These are phyloP conservation scores for Artibeus lituratus DNA, from an alignment of 2,797 vertebrate genomes.

Conservation along the genomic window DNA sequence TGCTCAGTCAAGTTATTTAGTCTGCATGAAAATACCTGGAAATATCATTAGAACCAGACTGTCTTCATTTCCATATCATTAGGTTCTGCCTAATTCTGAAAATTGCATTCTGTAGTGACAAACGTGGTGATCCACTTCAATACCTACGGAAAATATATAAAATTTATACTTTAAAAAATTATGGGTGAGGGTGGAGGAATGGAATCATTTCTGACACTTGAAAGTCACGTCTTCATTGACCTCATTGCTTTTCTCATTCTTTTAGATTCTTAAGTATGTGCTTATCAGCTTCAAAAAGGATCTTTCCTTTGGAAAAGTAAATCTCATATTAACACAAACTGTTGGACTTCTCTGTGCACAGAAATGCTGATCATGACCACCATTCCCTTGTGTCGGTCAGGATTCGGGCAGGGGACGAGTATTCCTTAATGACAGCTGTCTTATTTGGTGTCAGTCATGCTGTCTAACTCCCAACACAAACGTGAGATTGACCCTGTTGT, in stretches of 20 bases:
- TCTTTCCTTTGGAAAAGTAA: neutral
- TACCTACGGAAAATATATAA: neutral
- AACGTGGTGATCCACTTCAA: neutral
- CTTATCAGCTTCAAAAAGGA: neutral
- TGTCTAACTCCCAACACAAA: neutral
- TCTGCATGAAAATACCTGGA: neutral
- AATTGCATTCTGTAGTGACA: neutral
- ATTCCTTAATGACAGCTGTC: neutral
- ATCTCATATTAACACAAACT: neutral
- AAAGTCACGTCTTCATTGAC: neutral
- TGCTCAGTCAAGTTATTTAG: neutral
- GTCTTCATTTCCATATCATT: neutral
- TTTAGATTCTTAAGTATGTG: neutral
- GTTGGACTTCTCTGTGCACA: neutral
- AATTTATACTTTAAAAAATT: neutral
- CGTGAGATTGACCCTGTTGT: neutral
- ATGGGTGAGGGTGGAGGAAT: neutral
- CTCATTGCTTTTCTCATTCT: neutral
- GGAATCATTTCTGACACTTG: neutral
- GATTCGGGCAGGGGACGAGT: neutral
- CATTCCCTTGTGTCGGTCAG: neutral
- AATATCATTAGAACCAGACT: neutral
- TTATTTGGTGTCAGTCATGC: neutral
- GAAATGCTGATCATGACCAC: neutral
- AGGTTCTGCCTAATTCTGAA: neutral